Percentiles rank a stretch among this genome's conserved stretches.
Conservation (phyloP, 2,888 invertebrate genomes). For the Drepana falcataria region DNA sequence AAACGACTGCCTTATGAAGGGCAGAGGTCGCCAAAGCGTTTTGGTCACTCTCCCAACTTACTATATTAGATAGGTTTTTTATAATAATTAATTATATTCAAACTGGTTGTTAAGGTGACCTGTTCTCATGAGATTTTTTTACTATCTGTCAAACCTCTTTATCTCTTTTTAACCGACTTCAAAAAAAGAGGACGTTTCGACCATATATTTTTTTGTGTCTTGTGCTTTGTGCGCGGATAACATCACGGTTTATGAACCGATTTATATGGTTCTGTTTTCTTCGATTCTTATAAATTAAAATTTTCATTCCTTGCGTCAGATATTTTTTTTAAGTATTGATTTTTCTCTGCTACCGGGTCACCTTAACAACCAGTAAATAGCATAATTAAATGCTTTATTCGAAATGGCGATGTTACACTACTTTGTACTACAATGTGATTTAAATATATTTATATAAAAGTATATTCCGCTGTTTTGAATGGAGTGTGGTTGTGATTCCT, state of each 20-base stretch:
- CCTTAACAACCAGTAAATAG: constrained; percentile 12
- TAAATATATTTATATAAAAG: not conserved
- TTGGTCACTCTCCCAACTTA: constrained; percentile 11
- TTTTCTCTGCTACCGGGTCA: constrained; percentile 4
- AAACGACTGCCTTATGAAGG: constrained; percentile 5
- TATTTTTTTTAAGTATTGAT: too few relatives aligned
- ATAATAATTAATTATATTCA: constrained; percentile 12
- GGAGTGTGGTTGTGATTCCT: constrained; percentile 41
- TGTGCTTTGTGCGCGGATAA: too few relatives aligned
- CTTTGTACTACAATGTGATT: not conserved
- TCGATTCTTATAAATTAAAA: too few relatives aligned
- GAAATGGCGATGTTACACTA: constrained; percentile 23
- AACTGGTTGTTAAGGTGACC: constrained; percentile 21
- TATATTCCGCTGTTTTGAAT: constrained; percentile 30
- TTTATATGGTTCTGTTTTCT: too few relatives aligned
- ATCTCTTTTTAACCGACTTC: too few relatives aligned
- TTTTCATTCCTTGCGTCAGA: too few relatives aligned
- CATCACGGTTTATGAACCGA: too few relatives aligned
- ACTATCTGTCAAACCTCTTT: constrained; percentile 2
- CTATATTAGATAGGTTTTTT: constrained; percentile 17
- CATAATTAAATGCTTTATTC: constrained; percentile 21
- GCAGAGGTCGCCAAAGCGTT: constrained; percentile 17
- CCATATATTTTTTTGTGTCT: too few relatives aligned
- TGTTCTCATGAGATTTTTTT: not conserved
- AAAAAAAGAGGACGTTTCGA: too few relatives aligned